phyloP scores from a whole-genome alignment of 2,888 invertebrate species.

The Eutolmus rufibarbis region DNA sequence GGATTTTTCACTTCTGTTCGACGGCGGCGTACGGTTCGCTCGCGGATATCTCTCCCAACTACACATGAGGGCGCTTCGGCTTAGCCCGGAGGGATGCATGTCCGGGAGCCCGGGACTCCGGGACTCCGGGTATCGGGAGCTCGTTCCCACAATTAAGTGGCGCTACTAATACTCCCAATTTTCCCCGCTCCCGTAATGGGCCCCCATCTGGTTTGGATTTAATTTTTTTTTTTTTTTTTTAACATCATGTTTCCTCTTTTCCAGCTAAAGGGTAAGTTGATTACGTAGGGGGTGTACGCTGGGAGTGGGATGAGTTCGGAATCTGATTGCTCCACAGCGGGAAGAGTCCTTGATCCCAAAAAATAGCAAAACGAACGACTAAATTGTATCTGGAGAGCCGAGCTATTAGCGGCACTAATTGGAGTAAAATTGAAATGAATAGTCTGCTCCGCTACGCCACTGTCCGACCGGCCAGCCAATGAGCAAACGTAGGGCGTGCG shows the following conservation, averaged over 20 bases:
- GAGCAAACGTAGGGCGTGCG: not conserved
- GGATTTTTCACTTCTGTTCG: conserved; percentile 39
- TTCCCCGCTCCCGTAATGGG: conserved; percentile 4
- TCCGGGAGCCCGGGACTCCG: not conserved
- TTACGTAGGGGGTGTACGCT: not conserved
- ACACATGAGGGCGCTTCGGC: not conserved
- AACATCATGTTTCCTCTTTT: not conserved
- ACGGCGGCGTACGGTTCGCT: not conserved
- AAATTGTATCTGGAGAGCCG: conserved; percentile 30
- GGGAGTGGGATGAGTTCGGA: not conserved
- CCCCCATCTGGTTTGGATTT: conserved; percentile 14
- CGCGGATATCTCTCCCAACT: not conserved
- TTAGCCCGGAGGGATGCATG: not conserved
- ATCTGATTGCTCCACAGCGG: conserved; percentile 15
- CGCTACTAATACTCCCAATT: conserved; percentile 37
- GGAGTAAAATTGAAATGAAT: conserved; percentile 43
- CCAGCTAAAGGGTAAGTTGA: conserved; percentile 32
- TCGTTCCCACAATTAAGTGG: conserved; percentile 38
- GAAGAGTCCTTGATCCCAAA: conserved; percentile 36
- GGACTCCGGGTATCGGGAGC: not conserved
- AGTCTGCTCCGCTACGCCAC: not conserved
- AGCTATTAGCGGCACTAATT: conserved; percentile 41
- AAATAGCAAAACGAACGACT: conserved; percentile 30
- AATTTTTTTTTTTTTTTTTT: not conserved
- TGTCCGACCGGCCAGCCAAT: not conserved